A percentile compares a stretch with the other conserved stretches of the same genome.
Evolutionary conservation across 2,113 vertebrate species (phyloP).

Genomic region (Siniperca chuatsi): DNA sequence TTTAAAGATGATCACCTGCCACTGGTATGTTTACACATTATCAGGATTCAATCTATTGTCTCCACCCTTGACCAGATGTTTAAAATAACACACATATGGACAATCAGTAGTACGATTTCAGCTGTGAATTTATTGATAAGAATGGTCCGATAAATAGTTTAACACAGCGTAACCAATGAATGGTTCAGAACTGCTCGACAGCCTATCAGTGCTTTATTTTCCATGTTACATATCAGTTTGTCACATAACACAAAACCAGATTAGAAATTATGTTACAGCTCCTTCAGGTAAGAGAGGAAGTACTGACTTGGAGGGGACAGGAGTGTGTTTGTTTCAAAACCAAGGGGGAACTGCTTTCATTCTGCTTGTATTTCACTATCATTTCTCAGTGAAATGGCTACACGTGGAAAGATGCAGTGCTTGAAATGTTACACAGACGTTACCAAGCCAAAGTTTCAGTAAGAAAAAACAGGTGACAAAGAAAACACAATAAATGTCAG

Average conservation of each 20-base stretch:
- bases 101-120: conserved; percentile 30
- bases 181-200: conserved; percentile 58
- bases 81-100: neutral
- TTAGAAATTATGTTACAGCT: conserved; percentile 13
- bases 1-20: neutral
- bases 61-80: neutral
- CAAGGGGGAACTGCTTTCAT: conserved; percentile 6
- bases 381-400: conserved; percentile 6
- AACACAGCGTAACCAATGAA: conserved; percentile 57
- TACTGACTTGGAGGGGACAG: neutral
- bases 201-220: conserved; percentile 76
- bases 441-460: conserved; percentile 1
- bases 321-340: conserved; percentile 27
- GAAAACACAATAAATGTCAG: conserved; percentile 7
- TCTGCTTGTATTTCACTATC: conserved; percentile 9
- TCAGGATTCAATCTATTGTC: neutral
- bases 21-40: neutral
- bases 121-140: conserved; percentile 80
- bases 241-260: conserved; percentile 25
- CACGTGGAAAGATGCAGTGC: conserved; percentile 13
- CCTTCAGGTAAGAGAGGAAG: conserved; percentile 8
- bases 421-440: conserved; percentile 30
- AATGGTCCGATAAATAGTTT: conserved; percentile 86
- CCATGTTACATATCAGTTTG: conserved; percentile 25
- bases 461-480: conserved; percentile 28